These are phyloP conservation scores for Junco hyemalis DNA, from an alignment of 2,113 vertebrate species.

Conservation along the genomic window DNA sequence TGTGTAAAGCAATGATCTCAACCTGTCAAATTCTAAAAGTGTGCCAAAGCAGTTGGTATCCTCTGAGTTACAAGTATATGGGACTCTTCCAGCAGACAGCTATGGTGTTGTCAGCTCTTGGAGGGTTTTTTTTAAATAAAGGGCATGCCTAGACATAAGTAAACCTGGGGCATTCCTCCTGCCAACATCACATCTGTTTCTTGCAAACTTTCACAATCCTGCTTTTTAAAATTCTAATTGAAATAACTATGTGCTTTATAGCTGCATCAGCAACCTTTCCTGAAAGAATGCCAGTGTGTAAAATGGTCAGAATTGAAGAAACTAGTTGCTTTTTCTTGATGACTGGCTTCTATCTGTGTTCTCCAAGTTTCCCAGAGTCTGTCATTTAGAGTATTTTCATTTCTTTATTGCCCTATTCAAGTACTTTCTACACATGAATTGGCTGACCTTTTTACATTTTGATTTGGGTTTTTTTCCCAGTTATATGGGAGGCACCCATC, in stretches of 20 bases:
- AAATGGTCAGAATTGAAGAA: slow-evolving; percentile 17
- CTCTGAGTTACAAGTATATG: neutral
- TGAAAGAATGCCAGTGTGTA: neutral
- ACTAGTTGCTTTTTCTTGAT: slow-evolving; percentile 11
- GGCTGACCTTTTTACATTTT: neutral
- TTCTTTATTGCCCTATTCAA: neutral
- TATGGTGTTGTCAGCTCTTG: neutral
- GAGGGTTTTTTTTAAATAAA: slow-evolving; percentile 23
- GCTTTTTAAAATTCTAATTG: slow-evolving; percentile 65
- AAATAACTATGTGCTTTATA: neutral
- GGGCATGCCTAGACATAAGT: slow-evolving; percentile 65
- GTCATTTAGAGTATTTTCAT: neutral
- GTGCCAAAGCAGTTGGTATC: slow-evolving; percentile 7
- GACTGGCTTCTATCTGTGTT: neutral
- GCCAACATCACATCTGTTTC: slow-evolving; percentile 59
- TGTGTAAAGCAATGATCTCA: slow-evolving; percentile 41
- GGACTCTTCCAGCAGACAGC: slow-evolving; percentile 46
- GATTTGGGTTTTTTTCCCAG: neutral
- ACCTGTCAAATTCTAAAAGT: neutral
- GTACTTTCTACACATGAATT: neutral
- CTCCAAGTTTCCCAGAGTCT: neutral
- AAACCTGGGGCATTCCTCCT: slow-evolving; percentile 59
- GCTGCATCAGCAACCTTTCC: slow-evolving; percentile 29
- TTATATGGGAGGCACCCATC: neutral
- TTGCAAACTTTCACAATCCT: slow-evolving; percentile 62